Base-by-base conservation (phyloP, 2,113 vertebrate genomes). In the Conger conger region DNA sequence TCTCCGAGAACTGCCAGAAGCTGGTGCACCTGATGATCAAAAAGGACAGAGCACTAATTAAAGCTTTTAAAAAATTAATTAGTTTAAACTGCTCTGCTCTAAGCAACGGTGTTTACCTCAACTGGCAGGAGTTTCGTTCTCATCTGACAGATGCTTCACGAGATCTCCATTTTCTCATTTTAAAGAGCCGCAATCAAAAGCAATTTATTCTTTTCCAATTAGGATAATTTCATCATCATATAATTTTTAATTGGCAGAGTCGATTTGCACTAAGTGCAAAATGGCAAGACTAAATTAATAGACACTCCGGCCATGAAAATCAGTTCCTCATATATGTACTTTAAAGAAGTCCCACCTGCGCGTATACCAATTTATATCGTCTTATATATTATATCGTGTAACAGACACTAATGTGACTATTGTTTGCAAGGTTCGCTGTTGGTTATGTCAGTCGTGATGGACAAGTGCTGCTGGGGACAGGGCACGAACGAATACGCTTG, bases 1-100 rank as follows among this genome's bases (percentile, higher is more conserved):
- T 11, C 76, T 85, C 80, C 68, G 73, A 53, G 77, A 76, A 84
- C n/a, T 68, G 38, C n/a, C 15, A 60, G 83, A 33, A 86, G 33
- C 57, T n/a, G 23, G 79, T 82, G 54, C 57, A 86, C 42, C 76
- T 86, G 60, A n/a, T 82, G 86, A 88, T 89, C 84, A 88, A 87
- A 90, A 50, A 81, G 54, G 30, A 83, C n/a, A 8, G 23, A 36
- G 76, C 40, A 16, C 84, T 84, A 85, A 90, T 88, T 87, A 87
- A 68, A 78, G 63, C 63, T 82, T 77, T 80, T 87, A 60, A 84
- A 84, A 88, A 84, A 84, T 81, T 86, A 83, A 87, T 88, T 73
- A 84, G 79, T 20, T 18, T n/a, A 13, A 76, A 13, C 76, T n/a
- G 38, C 81, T 77, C 40, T 42, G 40, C 68, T 2, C 17, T 36